Evolutionary conservation across 2,888 invertebrate species (phyloP), one percentile per base, ranked within the genome.

Genomic region (Hirtodrosophila confusa): DNA sequence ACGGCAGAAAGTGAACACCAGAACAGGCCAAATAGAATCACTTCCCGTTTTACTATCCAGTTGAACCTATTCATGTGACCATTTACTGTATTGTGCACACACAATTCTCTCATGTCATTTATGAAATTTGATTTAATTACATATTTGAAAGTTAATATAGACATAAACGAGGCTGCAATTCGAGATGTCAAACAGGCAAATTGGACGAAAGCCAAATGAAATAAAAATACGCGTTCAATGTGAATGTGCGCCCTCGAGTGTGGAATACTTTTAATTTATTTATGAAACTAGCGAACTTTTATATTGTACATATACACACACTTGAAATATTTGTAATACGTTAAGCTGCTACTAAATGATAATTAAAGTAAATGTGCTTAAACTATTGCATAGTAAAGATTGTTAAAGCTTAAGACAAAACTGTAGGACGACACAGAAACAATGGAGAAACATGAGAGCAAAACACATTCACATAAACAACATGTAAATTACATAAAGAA

Each of bases 361-460:
- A 70, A 60, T 62, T 62, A 66, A 53, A 47, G 23, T 62, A 55
- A 66, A 76, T 74, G 77, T 74, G 74, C 74, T 74, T 75, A 45
- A 80, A 64, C 62, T 80, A 77, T 61, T 77, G 73, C 87, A 78
- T 82, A 83, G 69, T 71, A 47, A 86, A 77, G 64, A 84, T 80
- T 80, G 87, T 86, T 80, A 80, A 84, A 68, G 87, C 80, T 84
- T 80, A 73, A 70, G 80, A 65, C 86, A 69, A 60, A 56, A 31
- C 7, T 8, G 44, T 41, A 44, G 39, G 23, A 45, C 49, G 23
- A 57, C 12, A 51, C 54, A 61, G 27, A 48, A 17, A 53, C 36
- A 63, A 35, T 53, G 17, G 33, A 37, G 23, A 39, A 10, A 10
- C 36, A 27, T 48, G 7, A 44, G 11, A 36, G 11, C 23, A 40